Evolutionary conservation across 2,113 vertebrate species (phyloP), one percentile per base, ranked within the genome.

Genomic region (Cyprinodon brontotheroides): DNA sequence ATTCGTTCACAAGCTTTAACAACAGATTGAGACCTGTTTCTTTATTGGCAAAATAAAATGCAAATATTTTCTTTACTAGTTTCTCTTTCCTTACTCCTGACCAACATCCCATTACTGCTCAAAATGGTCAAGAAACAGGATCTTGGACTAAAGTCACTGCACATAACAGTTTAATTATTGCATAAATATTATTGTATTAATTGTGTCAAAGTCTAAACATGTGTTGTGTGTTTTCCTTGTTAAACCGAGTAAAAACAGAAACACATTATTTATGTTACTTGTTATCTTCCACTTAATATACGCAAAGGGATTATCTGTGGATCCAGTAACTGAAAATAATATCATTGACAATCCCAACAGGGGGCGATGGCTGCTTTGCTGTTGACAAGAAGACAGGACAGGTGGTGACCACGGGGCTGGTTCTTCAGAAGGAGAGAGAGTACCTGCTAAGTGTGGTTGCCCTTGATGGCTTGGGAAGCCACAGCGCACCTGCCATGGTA

Each of bases 371-470:
- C 61, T 94, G 95, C 75, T 97, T 97, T 81, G 88, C 93, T 13
- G 95, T 97, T 72, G 95, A 96, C 91, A 94, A 91, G 86, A 94
- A 93, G 85, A 95, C 91, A 1, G 96, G 96, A 59, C 95, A 94
- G 84, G 93, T 97, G 88, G 91, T 91, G 89, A 96, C 94, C 4
- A 96, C 96, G 0, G 95, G 96, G 37, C 90, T 95, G 80, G 91
- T 93, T 14, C 84, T 96, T 70, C 87, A 94, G 90, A 93, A 81
- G 75, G 93, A 95, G 80, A 91, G 92, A 72, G 95, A 97, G 72
- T 97, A 97, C 83, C 87, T 96, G 61, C 93, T 97, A 70, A 95
- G 93, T 20, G 93, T 96, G 0, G 83, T 96, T 62, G 95, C 96
- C 29, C 88, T 94, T 14, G 96, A 97, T 62, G 93, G 94, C 40